A percentile compares a stretch with the other conserved stretches of the same genome.
These are phyloP conservation scores for Chaetogeoica ovagalla DNA, from an alignment of 2,888 invertebrate species.

Conservation along the genomic window DNA sequence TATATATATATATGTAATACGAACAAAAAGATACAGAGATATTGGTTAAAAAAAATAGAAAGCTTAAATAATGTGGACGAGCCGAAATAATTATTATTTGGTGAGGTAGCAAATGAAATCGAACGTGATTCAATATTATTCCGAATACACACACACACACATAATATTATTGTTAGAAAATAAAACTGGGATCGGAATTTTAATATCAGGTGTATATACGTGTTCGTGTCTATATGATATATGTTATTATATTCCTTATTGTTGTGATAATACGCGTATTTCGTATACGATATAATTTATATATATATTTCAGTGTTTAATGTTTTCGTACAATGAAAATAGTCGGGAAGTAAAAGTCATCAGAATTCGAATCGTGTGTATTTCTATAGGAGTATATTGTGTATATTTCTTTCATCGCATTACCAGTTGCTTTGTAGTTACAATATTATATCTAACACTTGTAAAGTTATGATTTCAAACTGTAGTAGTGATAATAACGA, in stretches of 20 bases:
- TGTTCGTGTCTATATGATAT: no score
- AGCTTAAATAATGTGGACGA: not conserved
- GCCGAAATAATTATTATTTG: not conserved
- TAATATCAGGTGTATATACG: not conserved
- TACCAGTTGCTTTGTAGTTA: no score
- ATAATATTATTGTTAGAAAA: not conserved
- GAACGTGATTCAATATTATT: not conserved
- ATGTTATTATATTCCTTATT: constrained; percentile 20
- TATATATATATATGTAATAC: no score
- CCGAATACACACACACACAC: no score
- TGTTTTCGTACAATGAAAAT: not conserved
- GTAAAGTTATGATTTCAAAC: no score
- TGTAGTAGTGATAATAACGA: no score
- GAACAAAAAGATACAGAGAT: no score
- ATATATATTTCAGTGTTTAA: not conserved
- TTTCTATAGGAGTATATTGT: not conserved
- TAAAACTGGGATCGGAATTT: constrained; percentile 4
- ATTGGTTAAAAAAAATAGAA: constrained; percentile 15
- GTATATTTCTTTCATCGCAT: not conserved
- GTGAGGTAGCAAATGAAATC: not conserved
- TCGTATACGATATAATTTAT: not conserved
- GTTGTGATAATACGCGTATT: not conserved
- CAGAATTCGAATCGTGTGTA: not conserved
- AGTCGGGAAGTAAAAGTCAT: constrained; percentile 20
- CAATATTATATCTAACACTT: not conserved